Conservation (phyloP, 2,888 invertebrate genomes). For the Parascotia fuliginaria region DNA sequence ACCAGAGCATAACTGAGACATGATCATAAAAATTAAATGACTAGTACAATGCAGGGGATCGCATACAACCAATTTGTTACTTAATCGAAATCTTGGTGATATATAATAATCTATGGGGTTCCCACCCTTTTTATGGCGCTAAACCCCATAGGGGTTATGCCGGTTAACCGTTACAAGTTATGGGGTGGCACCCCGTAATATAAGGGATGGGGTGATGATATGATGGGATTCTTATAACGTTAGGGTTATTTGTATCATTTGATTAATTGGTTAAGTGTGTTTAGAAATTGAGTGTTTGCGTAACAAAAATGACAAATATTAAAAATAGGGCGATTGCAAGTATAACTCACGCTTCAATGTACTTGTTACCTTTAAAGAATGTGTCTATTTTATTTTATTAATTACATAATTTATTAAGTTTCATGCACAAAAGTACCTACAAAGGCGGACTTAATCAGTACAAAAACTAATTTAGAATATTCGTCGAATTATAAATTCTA, state of each 20-base stretch:
- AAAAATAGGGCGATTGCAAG: no score
- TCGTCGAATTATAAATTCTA: no score
- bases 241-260: conserved; percentile 4
- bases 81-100: conserved; percentile 40
- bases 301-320: no score
- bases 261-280: neutral
- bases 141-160: conserved; percentile 41
- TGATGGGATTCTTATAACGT: conserved; percentile 3
- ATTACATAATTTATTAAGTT: no score
- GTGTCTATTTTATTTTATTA: no score
- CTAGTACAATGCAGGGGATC: no score
- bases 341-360: no score
- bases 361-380: no score
- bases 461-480: neutral
- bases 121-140: conserved; percentile 30
- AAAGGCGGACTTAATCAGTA: no score
- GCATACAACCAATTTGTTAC: conserved; percentile 32
- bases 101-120: conserved; percentile 39
- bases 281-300: neutral
- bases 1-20: no score
- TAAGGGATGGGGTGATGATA: conserved; percentile 14
- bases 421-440: no score
- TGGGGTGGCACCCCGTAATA: conserved; percentile 31
- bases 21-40: no score
- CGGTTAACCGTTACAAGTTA: conserved; percentile 42